phyloP scores from a whole-genome alignment of 2,888 invertebrate species.

The Endomychus coccineus region DNA sequence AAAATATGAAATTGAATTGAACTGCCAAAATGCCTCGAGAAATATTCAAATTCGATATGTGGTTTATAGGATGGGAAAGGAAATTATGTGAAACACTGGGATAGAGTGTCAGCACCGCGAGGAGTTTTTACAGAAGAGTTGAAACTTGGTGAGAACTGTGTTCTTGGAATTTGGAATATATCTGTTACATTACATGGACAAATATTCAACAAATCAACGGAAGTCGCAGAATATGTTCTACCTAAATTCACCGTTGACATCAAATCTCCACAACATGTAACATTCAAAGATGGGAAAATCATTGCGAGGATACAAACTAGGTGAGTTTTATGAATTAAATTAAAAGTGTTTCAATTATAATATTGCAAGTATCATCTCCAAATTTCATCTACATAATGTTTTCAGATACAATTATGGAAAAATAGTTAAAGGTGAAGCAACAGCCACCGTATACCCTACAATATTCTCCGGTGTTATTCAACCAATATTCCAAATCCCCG shows the following conservation, averaged over 20 bases:
- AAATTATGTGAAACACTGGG: slow-evolving; percentile 78
- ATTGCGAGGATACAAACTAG: slow-evolving; percentile 73
- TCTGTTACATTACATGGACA: slow-evolving; percentile 55
- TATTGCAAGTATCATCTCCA: not conserved
- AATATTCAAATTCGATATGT: not conserved
- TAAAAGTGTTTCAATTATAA: slow-evolving; percentile 1
- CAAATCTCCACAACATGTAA: slow-evolving; percentile 71
- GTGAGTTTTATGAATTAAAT: slow-evolving; percentile 46
- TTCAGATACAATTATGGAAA: slow-evolving; percentile 76
- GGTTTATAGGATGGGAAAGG: slow-evolving; percentile 60
- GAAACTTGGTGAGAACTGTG: slow-evolving; percentile 71
- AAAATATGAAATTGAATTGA: too few relatives aligned
- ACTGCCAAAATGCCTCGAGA: too few relatives aligned
- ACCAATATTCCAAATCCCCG: slow-evolving; percentile 63
- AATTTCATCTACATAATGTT: not conserved
- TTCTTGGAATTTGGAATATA: slow-evolving; percentile 83
- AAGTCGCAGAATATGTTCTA: slow-evolving; percentile 84
- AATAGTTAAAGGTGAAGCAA: slow-evolving; percentile 78
- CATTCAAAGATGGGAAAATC: slow-evolving; percentile 72
- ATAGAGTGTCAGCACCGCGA: slow-evolving; percentile 54
- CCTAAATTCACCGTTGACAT: slow-evolving; percentile 90
- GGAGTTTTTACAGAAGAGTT: slow-evolving; percentile 74
- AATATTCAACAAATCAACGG: slow-evolving; percentile 56
- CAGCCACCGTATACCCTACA: slow-evolving; percentile 76
- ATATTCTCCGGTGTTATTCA: slow-evolving; percentile 72